Conservation (phyloP, 2,113 vertebrate species). For the Falco punctatus region DNA sequence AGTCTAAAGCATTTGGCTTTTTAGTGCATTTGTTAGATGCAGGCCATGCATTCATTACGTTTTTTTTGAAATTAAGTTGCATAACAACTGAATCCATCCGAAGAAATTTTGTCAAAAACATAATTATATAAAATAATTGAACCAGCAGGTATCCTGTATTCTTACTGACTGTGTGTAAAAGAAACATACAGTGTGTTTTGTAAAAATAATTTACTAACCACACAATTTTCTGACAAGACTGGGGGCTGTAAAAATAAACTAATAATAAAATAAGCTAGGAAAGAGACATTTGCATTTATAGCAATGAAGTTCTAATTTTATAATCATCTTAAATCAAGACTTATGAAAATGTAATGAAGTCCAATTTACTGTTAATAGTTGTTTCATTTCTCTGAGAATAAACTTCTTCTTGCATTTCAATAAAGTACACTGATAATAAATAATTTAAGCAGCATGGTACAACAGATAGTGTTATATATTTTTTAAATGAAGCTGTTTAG, state of each 20-base stretch:
- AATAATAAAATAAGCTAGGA: conserved; percentile 12
- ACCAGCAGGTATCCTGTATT: not conserved
- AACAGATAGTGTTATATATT: not conserved
- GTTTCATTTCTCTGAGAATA: conserved; percentile 42
- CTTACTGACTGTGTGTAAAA: not conserved
- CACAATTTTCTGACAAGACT: not conserved
- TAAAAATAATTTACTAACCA: conserved; percentile 38
- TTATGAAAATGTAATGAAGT: conserved; percentile 54
- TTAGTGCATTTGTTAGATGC: not conserved
- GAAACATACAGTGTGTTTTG: not conserved
- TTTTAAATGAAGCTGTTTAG: conserved; percentile 5
- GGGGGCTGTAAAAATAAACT: not conserved
- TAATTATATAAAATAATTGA: conserved; percentile 43
- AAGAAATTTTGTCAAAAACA: not conserved
- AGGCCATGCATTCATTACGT: not conserved
- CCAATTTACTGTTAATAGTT: conserved; percentile 46
- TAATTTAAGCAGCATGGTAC: conserved; percentile 25
- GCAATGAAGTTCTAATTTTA: conserved; percentile 42
- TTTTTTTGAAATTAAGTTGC: not conserved
- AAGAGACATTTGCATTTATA: not conserved
- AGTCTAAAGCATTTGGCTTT: not conserved
- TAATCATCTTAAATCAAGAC: conserved; percentile 57
- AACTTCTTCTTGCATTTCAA: not conserved
- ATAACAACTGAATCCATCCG: not conserved
- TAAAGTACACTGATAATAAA: not conserved